phyloP scores from a whole-genome alignment of 2,888 invertebrate genomes.

The Aromia moschata region DNA sequence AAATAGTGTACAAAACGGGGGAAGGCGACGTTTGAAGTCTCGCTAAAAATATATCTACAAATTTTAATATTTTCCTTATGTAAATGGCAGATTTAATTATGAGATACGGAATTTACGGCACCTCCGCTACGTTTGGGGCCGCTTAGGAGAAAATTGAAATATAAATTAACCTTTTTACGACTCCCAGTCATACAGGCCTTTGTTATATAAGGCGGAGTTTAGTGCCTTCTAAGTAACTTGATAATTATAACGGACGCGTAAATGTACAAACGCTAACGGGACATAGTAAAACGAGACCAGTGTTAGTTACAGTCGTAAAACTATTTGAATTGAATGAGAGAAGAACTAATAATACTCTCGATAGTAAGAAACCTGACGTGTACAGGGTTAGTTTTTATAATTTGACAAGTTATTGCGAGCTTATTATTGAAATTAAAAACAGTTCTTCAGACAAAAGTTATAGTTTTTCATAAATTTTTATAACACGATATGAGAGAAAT shows the following conservation, averaged over 20 bases:
- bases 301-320: background rate
- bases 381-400: no score
- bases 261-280: background rate
- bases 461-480: no score
- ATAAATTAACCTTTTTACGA: conserved; percentile 39
- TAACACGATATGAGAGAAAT: no score
- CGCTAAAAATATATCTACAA: conserved; percentile 21
- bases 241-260: background rate
- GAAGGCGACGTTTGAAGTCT: conserved; percentile 6
- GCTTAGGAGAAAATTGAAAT: conserved; percentile 47
- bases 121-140: conserved; percentile 43
- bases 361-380: no score
- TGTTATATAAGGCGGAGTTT: background rate
- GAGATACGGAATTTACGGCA: conserved; percentile 52
- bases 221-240: background rate
- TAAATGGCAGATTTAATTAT: conserved; percentile 54
- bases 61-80: conserved; percentile 45
- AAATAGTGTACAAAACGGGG: conserved; percentile 8
- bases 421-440: no score
- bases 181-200: background rate
- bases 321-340: no score
- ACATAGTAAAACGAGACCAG: background rate
- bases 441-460: no score
- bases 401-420: no score
- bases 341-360: no score